Percentiles rank a stretch among this genome's conserved stretches.
phyloP scores from a whole-genome alignment of 2,888 invertebrate species.

The Erebia aethiops region DNA sequence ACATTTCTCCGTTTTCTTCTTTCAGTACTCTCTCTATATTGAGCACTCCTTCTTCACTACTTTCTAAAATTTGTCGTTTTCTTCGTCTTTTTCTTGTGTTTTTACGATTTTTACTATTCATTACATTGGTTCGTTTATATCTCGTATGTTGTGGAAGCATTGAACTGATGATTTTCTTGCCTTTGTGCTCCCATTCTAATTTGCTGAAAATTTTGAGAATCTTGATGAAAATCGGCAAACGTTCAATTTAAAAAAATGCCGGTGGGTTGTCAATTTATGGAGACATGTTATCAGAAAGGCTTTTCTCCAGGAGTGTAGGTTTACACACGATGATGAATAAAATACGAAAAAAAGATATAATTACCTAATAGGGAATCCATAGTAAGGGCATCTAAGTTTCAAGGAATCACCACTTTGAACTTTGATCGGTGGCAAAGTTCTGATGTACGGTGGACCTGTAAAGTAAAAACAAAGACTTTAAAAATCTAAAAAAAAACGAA shows the following conservation, averaged over 20 bases:
- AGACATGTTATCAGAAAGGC: too few relatives aligned
- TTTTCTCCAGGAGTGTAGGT: too few relatives aligned
- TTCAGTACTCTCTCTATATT: constrained; percentile 84
- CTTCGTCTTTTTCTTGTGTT: constrained; percentile 54
- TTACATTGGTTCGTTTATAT: constrained; percentile 60
- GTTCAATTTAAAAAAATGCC: too few relatives aligned
- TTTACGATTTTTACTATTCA: constrained; percentile 41
- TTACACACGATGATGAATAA: background rate
- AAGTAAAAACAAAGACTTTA: constrained; percentile 9
- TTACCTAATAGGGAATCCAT: constrained; percentile 91
- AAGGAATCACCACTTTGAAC: constrained; percentile 90
- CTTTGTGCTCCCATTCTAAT: constrained; percentile 78
- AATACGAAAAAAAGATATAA: background rate
- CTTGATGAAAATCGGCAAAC: background rate
- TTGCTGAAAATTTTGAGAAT: constrained; percentile 52
- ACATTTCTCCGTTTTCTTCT: constrained; percentile 88
- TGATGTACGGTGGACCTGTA: constrained; percentile 88
- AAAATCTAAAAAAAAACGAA: too few relatives aligned
- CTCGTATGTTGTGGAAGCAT: constrained; percentile 63
- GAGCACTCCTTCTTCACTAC: constrained; percentile 81
- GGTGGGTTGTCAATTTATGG: too few relatives aligned
- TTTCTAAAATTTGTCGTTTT: constrained; percentile 66
- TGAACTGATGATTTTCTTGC: constrained; percentile 66
- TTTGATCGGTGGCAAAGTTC: constrained; percentile 88
- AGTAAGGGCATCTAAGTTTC: constrained; percentile 91